Evolutionary conservation across 2,113 vertebrate genomes (phyloP).

Genomic region (Prietella phreatophila): DNA sequence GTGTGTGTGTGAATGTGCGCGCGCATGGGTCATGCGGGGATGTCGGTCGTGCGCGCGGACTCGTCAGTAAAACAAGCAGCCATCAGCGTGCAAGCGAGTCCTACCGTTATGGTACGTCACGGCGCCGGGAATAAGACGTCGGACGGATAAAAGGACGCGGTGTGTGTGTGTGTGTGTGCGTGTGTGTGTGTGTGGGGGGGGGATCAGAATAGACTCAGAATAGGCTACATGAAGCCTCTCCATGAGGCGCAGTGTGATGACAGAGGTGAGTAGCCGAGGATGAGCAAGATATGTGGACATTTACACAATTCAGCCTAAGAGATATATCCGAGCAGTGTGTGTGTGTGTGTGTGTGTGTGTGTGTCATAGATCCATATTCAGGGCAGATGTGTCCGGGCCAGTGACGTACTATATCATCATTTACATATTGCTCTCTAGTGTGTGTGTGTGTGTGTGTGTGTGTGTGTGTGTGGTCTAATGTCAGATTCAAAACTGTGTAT

Average conservation of each 20-base stretch:
- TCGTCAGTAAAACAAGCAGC: neutral
- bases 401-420: neutral
- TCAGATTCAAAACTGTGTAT: too few species aligned
- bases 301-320: neutral
- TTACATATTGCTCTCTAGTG: neutral
- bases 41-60: neutral
- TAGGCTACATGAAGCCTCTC: neutral
- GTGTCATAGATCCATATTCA: neutral
- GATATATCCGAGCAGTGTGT: neutral
- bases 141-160: neutral
- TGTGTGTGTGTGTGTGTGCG: neutral
- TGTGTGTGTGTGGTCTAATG: neutral
- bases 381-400: neutral
- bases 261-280: conserved; percentile 35
- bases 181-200: neutral
- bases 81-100: neutral
- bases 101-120: neutral
- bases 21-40: neutral
- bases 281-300: neutral
- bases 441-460: neutral
- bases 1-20: too few species aligned
- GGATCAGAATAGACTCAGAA: too few species aligned
- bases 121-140: conserved; percentile 2
- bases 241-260: conserved; percentile 19
- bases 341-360: neutral